Evolutionary conservation across 2,888 invertebrate species (phyloP).

Genomic region (Caenorhabditis sp.): DNA sequence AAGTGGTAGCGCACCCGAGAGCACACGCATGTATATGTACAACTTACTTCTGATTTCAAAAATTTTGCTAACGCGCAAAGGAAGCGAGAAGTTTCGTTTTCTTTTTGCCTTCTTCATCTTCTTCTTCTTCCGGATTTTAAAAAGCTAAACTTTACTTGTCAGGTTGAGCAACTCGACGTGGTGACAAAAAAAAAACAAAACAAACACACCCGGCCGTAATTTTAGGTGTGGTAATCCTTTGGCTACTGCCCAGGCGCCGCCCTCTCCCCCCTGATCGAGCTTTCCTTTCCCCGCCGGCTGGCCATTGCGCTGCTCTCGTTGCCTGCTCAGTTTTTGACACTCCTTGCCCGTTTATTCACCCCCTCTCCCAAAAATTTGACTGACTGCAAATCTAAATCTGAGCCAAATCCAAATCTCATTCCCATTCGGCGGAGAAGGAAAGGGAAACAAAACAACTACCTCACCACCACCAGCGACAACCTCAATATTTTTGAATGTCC

Average conservation of each 20-base stretch:
- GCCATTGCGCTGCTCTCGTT: conserved; percentile 35
- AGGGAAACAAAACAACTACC: background rate
- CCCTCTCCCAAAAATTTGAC: conserved; percentile 18
- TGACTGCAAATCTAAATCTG: too few species aligned
- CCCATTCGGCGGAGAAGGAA: too few species aligned
- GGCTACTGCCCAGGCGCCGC: conserved; percentile 16
- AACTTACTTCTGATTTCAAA: conserved; percentile 8
- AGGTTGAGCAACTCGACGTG: too few species aligned
- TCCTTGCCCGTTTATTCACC: conserved; percentile 17
- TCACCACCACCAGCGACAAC: conserved; percentile 6
- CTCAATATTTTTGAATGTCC: conserved; percentile 5
- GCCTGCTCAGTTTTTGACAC: conserved; percentile 57
- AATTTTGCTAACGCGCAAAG: too few species aligned
- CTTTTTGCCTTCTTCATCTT: too few species aligned
- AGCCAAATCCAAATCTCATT: conserved; percentile 1
- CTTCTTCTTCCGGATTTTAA: too few species aligned
- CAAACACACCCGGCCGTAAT: too few species aligned
- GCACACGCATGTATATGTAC: conserved; percentile 12
- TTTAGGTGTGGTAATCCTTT: conserved; percentile 37
- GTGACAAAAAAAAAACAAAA: background rate
- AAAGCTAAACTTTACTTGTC: too few species aligned
- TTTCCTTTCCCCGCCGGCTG: conserved; percentile 20
- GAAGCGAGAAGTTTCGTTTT: too few species aligned
- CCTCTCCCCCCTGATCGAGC: conserved; percentile 44
- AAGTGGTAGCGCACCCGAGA: too few species aligned